A percentile compares a stretch with the other conserved stretches of the same genome.
Evolutionary conservation across 2,888 invertebrate genomes (phyloP).

Genomic region (Villa cingulata): DNA sequence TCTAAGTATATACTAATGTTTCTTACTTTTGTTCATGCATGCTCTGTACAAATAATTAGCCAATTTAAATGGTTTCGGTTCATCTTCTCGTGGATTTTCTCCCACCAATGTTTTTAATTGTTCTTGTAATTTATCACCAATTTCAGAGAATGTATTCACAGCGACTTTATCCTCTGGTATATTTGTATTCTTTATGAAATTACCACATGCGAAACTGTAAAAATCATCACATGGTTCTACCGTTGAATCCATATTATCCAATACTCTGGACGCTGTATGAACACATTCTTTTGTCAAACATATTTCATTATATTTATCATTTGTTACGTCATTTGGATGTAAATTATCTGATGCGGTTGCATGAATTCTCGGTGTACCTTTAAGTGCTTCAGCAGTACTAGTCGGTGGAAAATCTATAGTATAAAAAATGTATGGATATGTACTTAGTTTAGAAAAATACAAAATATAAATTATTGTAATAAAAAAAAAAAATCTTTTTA

Average conservation of each 20-base stretch:
- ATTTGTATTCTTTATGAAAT: constrained; percentile 48
- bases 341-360: background rate
- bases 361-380: constrained; percentile 15
- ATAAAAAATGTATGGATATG: background rate
- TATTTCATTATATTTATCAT: constrained; percentile 33
- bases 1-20: too few species aligned
- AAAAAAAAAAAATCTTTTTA: too few species aligned
- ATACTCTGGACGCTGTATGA: constrained; percentile 52
- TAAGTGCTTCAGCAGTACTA: constrained; percentile 25
- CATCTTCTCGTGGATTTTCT: constrained; percentile 26
- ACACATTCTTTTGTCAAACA: constrained; percentile 69
- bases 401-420: background rate
- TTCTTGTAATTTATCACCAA: constrained; percentile 35
- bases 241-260: constrained; percentile 49
- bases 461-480: too few species aligned
- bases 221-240: constrained; percentile 67
- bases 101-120: constrained; percentile 34
- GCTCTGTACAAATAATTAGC: constrained; percentile 36
- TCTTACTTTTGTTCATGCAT: constrained; percentile 37
- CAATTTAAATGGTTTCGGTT: constrained; percentile 33
- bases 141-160: constrained; percentile 35
- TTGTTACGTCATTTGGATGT: constrained; percentile 19
- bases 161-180: constrained; percentile 55
- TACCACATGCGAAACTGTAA: constrained; percentile 62
- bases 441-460: too few species aligned